Percentiles rank a stretch among this genome's conserved stretches.
Conservation (phyloP, 1,140 invertebrate genomes). For the Hestina assimilis region DNA sequence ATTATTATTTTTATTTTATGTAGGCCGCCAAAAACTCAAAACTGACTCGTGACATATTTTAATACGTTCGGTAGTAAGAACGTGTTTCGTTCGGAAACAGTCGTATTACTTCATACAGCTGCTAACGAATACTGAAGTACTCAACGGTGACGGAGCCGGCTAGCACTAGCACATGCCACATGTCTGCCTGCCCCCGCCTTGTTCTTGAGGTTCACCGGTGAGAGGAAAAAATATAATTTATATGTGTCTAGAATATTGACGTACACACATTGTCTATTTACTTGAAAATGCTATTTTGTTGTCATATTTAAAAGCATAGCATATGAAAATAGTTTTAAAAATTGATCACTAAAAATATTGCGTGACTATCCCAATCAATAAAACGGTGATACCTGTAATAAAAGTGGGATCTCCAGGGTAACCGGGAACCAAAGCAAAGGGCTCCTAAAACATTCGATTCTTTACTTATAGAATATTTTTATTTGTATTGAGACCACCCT, state of each 20-base stretch:
- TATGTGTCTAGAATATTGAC: conserved; percentile 17
- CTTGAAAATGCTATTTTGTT: too few species aligned
- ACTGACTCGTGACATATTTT: conserved; percentile 29
- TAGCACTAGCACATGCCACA: too few species aligned
- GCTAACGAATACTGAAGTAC: conserved; percentile 40
- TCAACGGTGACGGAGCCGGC: conserved; percentile 29
- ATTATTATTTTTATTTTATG: too few species aligned
- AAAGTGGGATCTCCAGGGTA: conserved; percentile 51
- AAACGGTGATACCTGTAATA: conserved; percentile 18
- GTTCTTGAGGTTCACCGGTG: conserved; percentile 15
- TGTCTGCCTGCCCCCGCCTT: conserved; percentile 37
- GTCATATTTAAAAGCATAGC: too few species aligned
- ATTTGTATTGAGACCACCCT: neutral
- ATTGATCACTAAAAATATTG: conserved; percentile 20
- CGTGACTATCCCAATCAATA: conserved; percentile 46
- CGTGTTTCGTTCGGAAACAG: conserved; percentile 43
- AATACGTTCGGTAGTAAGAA: conserved; percentile 22
- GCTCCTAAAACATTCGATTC: neutral
- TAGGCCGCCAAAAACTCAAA: conserved; percentile 10
- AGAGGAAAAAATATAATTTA: conserved; percentile 23
- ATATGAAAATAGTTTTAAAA: too few species aligned
- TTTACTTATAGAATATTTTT: too few species aligned
- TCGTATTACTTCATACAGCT: conserved; percentile 39
- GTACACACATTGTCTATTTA: too few species aligned
- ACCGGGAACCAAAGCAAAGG: conserved; percentile 45